Base-by-base conservation (phyloP, 1,140 invertebrate species). In the Steinernema feltiae region DNA sequence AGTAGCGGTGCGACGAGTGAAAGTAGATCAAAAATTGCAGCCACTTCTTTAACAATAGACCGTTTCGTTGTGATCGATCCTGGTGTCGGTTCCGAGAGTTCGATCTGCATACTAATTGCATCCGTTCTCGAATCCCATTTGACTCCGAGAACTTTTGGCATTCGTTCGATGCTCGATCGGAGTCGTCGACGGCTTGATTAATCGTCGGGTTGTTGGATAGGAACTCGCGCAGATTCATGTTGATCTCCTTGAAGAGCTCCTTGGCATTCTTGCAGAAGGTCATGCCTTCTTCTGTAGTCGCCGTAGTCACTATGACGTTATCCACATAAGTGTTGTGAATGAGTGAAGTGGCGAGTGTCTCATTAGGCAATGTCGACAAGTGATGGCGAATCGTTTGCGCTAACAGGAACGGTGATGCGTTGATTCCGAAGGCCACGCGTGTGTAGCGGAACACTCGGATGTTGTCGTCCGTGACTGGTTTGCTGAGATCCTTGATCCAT, bases 371-470 rank as follows among this genome's bases (percentile, higher is more conserved):
- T 27, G 12, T 12, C 53, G 7, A 7, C 12, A 78, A 31, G 30
- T 78, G 53, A 27, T 72, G 75, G 0, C n/a, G 18, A 1, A 78
- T 70, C 0, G 69, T 73, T 17, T 48, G 53, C 2, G 27, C 48
- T 1, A 79, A 30, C 1, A 79, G 21, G 30, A 48, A 79, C 0
- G 78, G 78, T 1, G 35, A 63, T 27, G 29, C 48, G 30, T 35
- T 79, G 21, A 79, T 69, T 27, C 78, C 78, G 32, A 79, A 79
- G 1, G 77, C 72, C 15, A 79, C 30, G 1, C 46, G 21, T 1
- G 32, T 48, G 71, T 79, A 79, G 48, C 78, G n/a, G 24, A 32
- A 69, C 15, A 46, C 29, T 3, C 35, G 1, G 0, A 75, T 21
- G 35, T 79, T 79, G 0, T 18, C 30, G 18, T 32, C 24, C 29